Base-by-base conservation (phyloP, 2,113 vertebrate species). In the Clarias batrachus region DNA sequence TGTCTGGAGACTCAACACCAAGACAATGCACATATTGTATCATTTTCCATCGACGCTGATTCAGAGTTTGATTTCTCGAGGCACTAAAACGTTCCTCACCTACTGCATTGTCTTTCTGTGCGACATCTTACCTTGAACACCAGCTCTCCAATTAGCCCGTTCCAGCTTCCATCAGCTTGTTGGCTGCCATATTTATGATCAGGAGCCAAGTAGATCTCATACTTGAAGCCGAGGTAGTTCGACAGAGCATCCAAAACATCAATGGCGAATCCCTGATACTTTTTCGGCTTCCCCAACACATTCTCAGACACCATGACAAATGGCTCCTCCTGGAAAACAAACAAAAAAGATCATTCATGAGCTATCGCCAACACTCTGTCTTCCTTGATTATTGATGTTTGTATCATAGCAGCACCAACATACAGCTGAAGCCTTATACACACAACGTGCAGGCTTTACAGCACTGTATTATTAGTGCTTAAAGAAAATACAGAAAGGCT, bases 241-340 rank as follows among this genome's bases (percentile, higher is more conserved):
- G 98, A 95, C 88, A 99, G 95, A 78, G 98, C 96, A 91, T 99
- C 98, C 89, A 99, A 92, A 65, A 99, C 97, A 0, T 99, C 98
- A 21, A 99, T 99, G 82, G 98, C 99, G 91, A 96, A 99, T 57
- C 98, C 98, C 83, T 98, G 97, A 91, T 99, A 99, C 92, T 99
- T 99, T 94, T 99, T 99, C 0, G 98, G 98, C 90, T 99, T 99
- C 59, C 98, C 98, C 91, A 99, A 90, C 73, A 99, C 97, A 74
- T 99, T 99, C 93, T 99, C 98, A 19, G 98, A 99, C 78, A 99
- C 97, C 98, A 99, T 99, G 83, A 99, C 98, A 88, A 99, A 99
- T 17, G 98, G 98, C 91, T 99, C 98, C 94, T 99, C 98, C 98
- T 99, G 90, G 13, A 95, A 91, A 78, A 87, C 87, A 81, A 82